Conservation (phyloP, 2,888 invertebrate species). For the Polymixis lichenea region DNA sequence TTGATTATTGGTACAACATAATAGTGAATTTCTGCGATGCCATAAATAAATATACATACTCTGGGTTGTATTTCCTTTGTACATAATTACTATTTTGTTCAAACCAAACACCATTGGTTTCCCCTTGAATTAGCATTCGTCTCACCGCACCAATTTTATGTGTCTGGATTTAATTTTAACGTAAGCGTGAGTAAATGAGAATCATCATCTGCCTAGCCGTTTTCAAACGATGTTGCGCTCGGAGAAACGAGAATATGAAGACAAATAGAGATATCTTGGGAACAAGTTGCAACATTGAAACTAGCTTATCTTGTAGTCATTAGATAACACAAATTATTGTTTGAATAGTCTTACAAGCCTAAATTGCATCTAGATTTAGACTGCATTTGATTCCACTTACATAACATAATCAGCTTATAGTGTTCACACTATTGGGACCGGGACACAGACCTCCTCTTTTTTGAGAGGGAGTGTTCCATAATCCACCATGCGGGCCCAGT, state of each 20-base stretch:
- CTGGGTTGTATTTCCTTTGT: background rate
- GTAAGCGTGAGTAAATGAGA: constrained; percentile 32
- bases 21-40: background rate
- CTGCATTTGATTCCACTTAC: background rate
- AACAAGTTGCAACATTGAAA: constrained; percentile 51
- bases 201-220: no score
- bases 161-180: constrained; percentile 20
- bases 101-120: constrained; percentile 20
- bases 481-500: no score
- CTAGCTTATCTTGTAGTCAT: constrained; percentile 54
- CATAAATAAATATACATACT: background rate
- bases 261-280: constrained; percentile 50
- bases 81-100: constrained; percentile 16
- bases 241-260: constrained; percentile 26
- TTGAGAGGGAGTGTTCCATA: no score
- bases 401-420: no score
- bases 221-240: no score
- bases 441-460: no score
- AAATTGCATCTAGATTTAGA: constrained; percentile 4
- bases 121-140: constrained; percentile 16
- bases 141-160: constrained; percentile 3
- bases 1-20: no score
- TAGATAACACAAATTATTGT: constrained; percentile 46
- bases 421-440: no score
- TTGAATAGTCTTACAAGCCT: background rate